A percentile compares a stretch with the other conserved stretches of the same genome.
These are phyloP conservation scores for Leptinotarsa haldemani DNA, from an alignment of 2,888 invertebrate species.

Conservation along the genomic window DNA sequence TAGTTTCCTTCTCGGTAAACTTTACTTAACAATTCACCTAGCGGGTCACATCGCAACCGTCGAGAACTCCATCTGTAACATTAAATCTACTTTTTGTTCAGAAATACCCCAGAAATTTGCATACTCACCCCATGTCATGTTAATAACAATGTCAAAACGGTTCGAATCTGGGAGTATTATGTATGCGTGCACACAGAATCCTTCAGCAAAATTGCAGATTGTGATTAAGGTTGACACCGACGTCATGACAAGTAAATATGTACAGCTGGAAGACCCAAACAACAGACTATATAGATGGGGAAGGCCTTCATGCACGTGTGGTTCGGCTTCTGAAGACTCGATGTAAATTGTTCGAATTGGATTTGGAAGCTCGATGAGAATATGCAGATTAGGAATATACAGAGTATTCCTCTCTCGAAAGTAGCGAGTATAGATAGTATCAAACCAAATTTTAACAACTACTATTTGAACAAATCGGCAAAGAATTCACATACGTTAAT, in stretches of 20 bases:
- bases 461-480: too few relatives aligned
- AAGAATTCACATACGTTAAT: too few relatives aligned
- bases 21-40: not conserved
- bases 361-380: not conserved
- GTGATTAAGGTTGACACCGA: slow-evolving; percentile 7
- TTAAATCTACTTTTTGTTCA: slow-evolving; percentile 4
- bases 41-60: not conserved
- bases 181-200: slow-evolving; percentile 16
- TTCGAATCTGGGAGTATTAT: slow-evolving; percentile 10
- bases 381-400: not conserved
- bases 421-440: too few relatives aligned
- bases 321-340: not conserved
- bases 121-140: slow-evolving; percentile 38
- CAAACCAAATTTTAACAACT: too few relatives aligned
- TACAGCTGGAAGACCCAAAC: not conserved
- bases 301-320: not conserved
- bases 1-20: not conserved
- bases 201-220: slow-evolving; percentile 13
- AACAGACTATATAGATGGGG: not conserved
- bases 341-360: not conserved
- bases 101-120: slow-evolving; percentile 28
- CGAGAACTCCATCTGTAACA: not conserved
- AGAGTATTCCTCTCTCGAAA: too few relatives aligned
- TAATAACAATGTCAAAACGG: slow-evolving; percentile 24
- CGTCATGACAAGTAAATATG: slow-evolving; percentile 12